Conservation (phyloP, 1,140 invertebrate species). For the Pararge aegeria region DNA sequence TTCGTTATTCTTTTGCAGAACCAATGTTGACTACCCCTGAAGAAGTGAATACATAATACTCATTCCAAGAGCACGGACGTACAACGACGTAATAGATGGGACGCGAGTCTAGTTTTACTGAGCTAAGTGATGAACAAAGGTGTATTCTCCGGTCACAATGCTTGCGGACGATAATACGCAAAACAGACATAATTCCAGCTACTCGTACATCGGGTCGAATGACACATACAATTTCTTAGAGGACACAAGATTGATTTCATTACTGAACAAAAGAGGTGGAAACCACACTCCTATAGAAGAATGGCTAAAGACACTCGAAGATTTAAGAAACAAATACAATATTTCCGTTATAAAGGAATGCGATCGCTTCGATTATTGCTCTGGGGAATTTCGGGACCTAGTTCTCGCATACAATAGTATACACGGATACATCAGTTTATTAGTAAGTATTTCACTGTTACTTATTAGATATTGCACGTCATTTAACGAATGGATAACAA, state of each 20-base stretch:
- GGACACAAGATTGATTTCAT: conserved; percentile 48
- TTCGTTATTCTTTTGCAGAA: no score
- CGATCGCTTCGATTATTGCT: conserved; percentile 60
- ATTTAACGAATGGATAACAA: neutral
- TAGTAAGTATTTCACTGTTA: conserved; percentile 45
- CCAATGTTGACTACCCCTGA: neutral
- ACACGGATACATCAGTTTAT: conserved; percentile 67
- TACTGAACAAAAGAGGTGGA: conserved; percentile 51
- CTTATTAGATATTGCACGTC: neutral
- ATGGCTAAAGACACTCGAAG: conserved; percentile 50
- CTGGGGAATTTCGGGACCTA: conserved; percentile 58
- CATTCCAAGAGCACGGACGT: neutral
- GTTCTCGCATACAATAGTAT: conserved; percentile 66
- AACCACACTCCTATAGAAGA: conserved; percentile 57
- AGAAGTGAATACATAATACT: neutral
- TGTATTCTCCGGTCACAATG: conserved; percentile 42
- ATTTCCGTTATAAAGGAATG: conserved; percentile 62
- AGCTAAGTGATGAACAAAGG: conserved; percentile 48
- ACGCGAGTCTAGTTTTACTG: conserved; percentile 12
- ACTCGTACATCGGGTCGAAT: conserved; percentile 33
- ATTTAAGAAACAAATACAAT: conserved; percentile 56
- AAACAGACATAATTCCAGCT: conserved; percentile 30
- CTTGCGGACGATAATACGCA: conserved; percentile 46
- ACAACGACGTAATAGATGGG: conserved; percentile 11
- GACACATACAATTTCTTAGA: conserved; percentile 49